Evolutionary conservation across 2,888 invertebrate species (phyloP).

Genomic region (Drosophila tripunctata): DNA sequence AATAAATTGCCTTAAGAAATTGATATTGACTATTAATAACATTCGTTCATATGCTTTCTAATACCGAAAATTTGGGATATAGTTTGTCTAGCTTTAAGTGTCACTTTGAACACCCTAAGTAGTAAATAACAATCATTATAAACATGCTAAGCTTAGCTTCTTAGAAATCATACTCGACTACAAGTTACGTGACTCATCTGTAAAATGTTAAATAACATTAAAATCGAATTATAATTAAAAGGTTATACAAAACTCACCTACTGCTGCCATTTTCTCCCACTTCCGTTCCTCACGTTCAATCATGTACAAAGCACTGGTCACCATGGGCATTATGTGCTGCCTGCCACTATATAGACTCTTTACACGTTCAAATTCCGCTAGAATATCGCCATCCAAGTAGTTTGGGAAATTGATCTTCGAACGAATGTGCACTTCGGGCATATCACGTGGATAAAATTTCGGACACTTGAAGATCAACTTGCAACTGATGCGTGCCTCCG

Average conservation of each 20-base stretch:
- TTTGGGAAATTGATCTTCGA: constrained; percentile 34
- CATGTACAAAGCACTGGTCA: constrained; percentile 16
- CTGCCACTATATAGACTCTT: background rate
- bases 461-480: constrained; percentile 36
- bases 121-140: too few relatives aligned
- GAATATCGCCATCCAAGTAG: constrained; percentile 12
- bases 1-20: too few relatives aligned
- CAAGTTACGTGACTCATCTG: constrained; percentile 10
- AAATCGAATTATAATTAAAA: background rate
- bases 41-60: too few relatives aligned
- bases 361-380: constrained; percentile 15
- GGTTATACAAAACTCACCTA: background rate
- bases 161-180: too few relatives aligned
- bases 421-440: constrained; percentile 21
- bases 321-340: constrained; percentile 29
- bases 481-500: constrained; percentile 22
- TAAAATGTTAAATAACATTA: background rate
- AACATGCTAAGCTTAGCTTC: too few relatives aligned
- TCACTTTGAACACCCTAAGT: too few relatives aligned
- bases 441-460: constrained; percentile 15
- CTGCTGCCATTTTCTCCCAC: background rate
- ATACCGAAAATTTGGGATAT: too few relatives aligned
- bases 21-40: too few relatives aligned
- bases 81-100: too few relatives aligned
- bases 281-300: constrained; percentile 27